Evolutionary conservation across 2,797 vertebrate genomes (phyloP), one percentile per base, ranked within the genome.

Genomic region (Alosa sapidissima): DNA sequence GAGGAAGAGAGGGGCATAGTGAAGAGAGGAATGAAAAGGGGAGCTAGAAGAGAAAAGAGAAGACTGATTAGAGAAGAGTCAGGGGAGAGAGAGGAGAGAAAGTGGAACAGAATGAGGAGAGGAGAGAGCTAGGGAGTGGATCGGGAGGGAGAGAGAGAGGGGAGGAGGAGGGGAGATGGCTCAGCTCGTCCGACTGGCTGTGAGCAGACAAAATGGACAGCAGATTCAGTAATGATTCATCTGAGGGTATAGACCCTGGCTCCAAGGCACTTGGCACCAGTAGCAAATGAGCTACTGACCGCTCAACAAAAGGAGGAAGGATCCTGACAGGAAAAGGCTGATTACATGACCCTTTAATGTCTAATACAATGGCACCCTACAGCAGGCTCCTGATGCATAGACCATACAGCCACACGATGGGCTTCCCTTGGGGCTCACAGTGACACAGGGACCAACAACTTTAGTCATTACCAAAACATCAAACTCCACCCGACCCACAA

Each of bases 81-180:
- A 51, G 49, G 62, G 85, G 58, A 62, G 86, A 86, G 87, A 85
- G 86, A 88, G 87, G 88, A 86, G 81, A 89, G 51, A 81, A 85
- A 88, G 60, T 7, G 19, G 60, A 55, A 3, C 11, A 3, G 16
- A 55, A 55, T 16, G 14, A 55, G 82, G 86, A 86, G 88, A 88
- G 45, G 36, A 28, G 51, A 62, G 65, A 24, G 41, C 28, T 28
- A n/a, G 4, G 58, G 48, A 51, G 16, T 10, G 13, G 88, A 91
- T 87, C 87, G 58, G 84, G 62, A 86, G 55, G 85, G 72, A 62
- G 86, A 86, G 86, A 86, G 87, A 85, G 86, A 88, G 87, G 88
- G 87, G 81, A 89, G 24, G 8, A 11, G 62, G 24, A 45, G 68
- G 14, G 33, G 91, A 0, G 16, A 89, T 83, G 84, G 81, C 48